Evolutionary conservation across 2,888 invertebrate genomes (phyloP).

Genomic region (Aphodius sticticus): DNA sequence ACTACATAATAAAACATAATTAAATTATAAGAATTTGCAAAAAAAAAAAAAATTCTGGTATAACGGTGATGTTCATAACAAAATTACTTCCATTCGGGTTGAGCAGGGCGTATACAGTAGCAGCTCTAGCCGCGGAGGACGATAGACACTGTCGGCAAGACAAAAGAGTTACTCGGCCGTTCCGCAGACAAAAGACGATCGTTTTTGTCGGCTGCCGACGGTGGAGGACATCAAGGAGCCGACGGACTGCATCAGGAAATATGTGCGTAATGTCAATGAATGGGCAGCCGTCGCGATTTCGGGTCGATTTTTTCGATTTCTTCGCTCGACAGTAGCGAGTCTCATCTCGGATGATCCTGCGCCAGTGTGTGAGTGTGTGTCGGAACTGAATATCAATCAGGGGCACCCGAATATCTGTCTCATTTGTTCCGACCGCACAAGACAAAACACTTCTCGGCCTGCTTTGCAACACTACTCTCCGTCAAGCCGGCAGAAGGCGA

Average conservation of each 20-base stretch:
- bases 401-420: not conserved
- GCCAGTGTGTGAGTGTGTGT: not conserved
- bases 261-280: slow-evolving; percentile 4
- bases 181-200: slow-evolving; percentile 14
- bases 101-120: not conserved
- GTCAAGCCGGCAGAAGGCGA: not conserved
- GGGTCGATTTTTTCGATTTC: not conserved
- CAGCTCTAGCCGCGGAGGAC: not conserved
- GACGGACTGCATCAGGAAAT: not conserved
- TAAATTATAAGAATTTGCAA: not conserved
- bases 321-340: not conserved
- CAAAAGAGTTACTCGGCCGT: slow-evolving; percentile 16
- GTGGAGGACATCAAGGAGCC: slow-evolving; percentile 7
- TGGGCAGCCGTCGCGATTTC: not conserved
- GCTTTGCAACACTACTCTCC: not conserved
- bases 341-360: not conserved
- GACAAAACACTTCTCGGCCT: not conserved
- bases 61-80: not conserved
- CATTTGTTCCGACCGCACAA: slow-evolving; percentile 4
- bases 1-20: not conserved
- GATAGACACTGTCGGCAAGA: slow-evolving; percentile 13
- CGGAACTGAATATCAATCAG: not conserved
- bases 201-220: slow-evolving; percentile 17
- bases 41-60: not conserved
- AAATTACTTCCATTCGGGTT: not conserved